Conservation (phyloP, 2,113 vertebrate genomes). For the Syrmaticus mikado region DNA sequence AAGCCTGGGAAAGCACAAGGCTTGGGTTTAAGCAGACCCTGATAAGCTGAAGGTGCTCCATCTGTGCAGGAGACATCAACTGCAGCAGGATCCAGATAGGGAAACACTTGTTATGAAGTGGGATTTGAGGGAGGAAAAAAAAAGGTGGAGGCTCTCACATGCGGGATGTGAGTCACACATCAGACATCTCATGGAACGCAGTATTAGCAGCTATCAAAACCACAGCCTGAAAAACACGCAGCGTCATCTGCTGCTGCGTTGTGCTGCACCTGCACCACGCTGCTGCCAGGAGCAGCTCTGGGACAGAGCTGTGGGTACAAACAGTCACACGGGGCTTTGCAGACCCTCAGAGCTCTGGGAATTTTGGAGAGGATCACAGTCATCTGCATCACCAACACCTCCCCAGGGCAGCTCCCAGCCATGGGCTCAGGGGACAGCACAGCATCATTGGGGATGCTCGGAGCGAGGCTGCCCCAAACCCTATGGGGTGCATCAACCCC, state of each 20-base stretch:
- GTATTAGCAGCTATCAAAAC: neutral
- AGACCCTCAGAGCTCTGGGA: neutral
- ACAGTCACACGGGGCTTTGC: neutral
- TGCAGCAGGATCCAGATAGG: neutral
- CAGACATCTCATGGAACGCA: neutral
- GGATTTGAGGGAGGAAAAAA: neutral
- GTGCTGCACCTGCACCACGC: neutral
- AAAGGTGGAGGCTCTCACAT: neutral
- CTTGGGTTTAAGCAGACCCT: neutral
- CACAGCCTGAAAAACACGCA: neutral
- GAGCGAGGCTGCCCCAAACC: fast-evolving
- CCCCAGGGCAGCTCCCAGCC: neutral
- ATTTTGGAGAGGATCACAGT: neutral
- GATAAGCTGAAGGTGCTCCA: neutral
- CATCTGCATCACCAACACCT: fast-evolving
- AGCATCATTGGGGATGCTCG: fast-evolving
- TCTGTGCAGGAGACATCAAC: neutral
- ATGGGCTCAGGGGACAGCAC: neutral
- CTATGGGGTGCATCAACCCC: neutral
- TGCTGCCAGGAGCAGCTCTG: too few species aligned
- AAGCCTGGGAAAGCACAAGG: neutral
- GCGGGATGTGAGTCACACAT: slow-evolving; percentile 10
- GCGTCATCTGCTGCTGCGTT: neutral
- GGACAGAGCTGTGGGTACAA: neutral
- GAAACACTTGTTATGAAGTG: neutral